A percentile compares a stretch with the other conserved stretches of the same genome.
These are phyloP conservation scores for Scolopax rusticola DNA, from an alignment of 2,797 vertebrate species.

Conservation along the genomic window DNA sequence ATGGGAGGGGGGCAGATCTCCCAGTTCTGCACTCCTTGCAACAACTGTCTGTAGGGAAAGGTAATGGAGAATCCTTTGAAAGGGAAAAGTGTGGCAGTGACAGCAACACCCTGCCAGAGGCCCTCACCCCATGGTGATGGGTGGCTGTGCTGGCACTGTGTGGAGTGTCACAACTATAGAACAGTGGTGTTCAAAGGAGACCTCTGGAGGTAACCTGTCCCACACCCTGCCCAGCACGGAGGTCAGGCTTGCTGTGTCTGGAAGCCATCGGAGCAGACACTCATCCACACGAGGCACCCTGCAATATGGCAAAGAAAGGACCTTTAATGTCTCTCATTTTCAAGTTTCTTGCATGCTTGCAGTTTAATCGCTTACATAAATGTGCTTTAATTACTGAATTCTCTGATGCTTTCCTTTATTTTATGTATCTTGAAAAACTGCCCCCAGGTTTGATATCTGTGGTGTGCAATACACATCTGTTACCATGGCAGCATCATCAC, in stretches of 20 bases:
- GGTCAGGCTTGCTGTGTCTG: neutral
- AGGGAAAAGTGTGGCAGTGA: neutral
- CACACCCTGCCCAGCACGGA: accelerated
- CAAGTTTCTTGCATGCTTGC: neutral
- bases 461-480: neutral
- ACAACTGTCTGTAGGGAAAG: neutral
- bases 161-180: neutral
- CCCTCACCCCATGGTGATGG: no score
- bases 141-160: neutral
- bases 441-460: accelerated
- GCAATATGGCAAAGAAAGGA: neutral
- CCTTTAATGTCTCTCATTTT: neutral
- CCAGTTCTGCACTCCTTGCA: neutral
- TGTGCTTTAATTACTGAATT: neutral
- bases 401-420: neutral
- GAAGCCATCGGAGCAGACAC: neutral
- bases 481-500: neutral
- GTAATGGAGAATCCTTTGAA: neutral
- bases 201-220: neutral
- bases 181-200: neutral
- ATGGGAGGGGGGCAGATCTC: neutral
- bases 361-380: neutral
- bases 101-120: neutral
- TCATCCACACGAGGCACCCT: no score
- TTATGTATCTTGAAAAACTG: neutral